Evolutionary conservation across 2,113 vertebrate genomes (phyloP).

Genomic region (Trichomycterus rosablanca): DNA sequence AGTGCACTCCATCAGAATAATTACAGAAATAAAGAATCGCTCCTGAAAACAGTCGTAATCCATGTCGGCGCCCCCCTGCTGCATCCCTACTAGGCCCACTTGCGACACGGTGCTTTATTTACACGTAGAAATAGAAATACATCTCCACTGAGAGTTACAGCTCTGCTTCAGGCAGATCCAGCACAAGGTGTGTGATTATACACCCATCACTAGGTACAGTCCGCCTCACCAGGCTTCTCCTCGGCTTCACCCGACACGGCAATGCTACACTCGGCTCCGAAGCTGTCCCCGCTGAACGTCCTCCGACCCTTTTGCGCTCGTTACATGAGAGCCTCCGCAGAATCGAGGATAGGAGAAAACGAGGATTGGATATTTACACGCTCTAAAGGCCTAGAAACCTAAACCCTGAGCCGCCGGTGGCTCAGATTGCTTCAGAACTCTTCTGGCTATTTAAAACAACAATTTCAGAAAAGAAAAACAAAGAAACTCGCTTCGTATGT

Average conservation of each 20-base stretch:
- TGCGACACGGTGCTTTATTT: conserved; percentile 58
- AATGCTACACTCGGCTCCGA: conserved; percentile 6
- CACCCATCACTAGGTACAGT: conserved; percentile 46
- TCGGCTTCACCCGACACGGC: background rate
- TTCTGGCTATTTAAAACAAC: conserved; percentile 30
- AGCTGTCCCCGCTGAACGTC: background rate
- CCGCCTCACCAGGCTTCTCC: conserved; percentile 17
- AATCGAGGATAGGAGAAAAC: conserved; percentile 29
- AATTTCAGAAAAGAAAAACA: conserved; percentile 26
- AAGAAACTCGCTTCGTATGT: conserved; percentile 26
- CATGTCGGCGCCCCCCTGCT: conserved; percentile 52
- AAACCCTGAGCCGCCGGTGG: conserved; percentile 15
- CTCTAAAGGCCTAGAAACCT: conserved; percentile 31
- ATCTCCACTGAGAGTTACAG: conserved; percentile 50
- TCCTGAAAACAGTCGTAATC: conserved; percentile 61
- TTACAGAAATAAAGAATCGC: conserved; percentile 39
- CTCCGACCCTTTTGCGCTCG: background rate
- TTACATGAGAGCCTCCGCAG: conserved; percentile 30
- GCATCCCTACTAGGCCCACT: conserved; percentile 53
- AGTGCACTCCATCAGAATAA: conserved; percentile 64
- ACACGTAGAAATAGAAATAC: conserved; percentile 46
- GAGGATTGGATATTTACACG: conserved; percentile 37
- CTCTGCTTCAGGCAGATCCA: conserved; percentile 45
- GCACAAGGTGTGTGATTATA: conserved; percentile 45
- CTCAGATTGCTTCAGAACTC: conserved; percentile 36